phyloP scores from a whole-genome alignment of 1,140 invertebrate genomes.

The Saxidomus purpurata region DNA sequence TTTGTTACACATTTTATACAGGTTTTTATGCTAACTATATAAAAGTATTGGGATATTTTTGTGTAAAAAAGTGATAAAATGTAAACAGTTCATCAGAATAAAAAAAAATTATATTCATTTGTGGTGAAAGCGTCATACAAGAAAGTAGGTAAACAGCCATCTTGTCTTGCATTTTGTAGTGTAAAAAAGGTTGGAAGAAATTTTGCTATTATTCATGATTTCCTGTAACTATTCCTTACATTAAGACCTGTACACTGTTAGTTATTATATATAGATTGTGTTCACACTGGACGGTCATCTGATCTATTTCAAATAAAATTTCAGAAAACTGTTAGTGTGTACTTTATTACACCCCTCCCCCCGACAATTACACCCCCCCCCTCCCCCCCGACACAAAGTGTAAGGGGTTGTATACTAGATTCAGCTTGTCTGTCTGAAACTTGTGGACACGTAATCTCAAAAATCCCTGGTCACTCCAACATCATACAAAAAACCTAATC shows the following conservation, averaged over 20 bases:
- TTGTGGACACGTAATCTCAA: too few species aligned
- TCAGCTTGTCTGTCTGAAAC: too few species aligned
- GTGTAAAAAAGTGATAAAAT: neutral
- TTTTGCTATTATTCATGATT: neutral
- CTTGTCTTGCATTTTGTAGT: neutral
- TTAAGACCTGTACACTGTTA: neutral
- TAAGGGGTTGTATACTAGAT: neutral
- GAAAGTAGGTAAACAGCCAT: too few species aligned
- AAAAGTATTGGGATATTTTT: neutral
- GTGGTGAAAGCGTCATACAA: neutral
- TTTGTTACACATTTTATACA: neutral
- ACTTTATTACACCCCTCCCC: too few species aligned
- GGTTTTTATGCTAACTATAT: neutral
- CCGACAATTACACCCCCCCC: too few species aligned
- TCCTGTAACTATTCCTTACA: neutral
- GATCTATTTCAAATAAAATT: conserved; percentile 21
- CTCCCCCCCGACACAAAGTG: too few species aligned
- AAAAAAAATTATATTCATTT: neutral
- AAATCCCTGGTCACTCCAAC: too few species aligned
- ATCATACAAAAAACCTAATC: too few species aligned
- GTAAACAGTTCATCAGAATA: neutral
- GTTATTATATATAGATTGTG: conserved; percentile 5
- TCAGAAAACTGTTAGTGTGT: neutral
- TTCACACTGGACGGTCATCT: neutral
- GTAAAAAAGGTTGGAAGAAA: neutral